phyloP scores from a whole-genome alignment of 2,888 invertebrate genomes.

The Julus scanicus region DNA sequence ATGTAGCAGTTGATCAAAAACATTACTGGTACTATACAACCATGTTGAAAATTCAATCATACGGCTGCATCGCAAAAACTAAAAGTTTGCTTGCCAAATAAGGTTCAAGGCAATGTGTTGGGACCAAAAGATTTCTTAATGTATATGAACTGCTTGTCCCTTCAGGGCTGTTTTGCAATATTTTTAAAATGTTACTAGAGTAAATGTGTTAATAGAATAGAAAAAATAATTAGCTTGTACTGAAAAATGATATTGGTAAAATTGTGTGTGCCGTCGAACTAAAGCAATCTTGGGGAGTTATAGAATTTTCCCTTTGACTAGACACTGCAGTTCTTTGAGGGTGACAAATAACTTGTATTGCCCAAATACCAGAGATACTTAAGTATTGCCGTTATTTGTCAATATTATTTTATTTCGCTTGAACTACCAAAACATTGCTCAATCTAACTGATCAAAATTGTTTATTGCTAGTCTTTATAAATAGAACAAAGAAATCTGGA shows the following conservation, averaged over 20 bases:
- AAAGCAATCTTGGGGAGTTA: not conserved
- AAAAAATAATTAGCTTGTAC: not conserved
- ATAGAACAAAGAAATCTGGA: not conserved
- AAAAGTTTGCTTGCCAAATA: not conserved
- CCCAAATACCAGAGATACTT: not conserved
- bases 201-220: not conserved
- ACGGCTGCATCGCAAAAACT: not conserved
- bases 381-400: not conserved
- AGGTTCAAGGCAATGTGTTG: slow-evolving; percentile 21
- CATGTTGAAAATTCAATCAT: not conserved
- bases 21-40: slow-evolving; percentile 18
- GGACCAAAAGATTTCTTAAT: slow-evolving; percentile 41
- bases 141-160: slow-evolving; percentile 29
- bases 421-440: slow-evolving; percentile 31
- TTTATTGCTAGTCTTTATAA: slow-evolving; percentile 2
- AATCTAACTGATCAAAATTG: slow-evolving; percentile 4
- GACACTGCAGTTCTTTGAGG: not conserved
- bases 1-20: not conserved
- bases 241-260: not conserved
- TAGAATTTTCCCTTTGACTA: not conserved
- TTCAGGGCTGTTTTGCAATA: slow-evolving; percentile 32
- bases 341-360: not conserved
- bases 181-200: not conserved
- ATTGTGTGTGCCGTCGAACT: not conserved
- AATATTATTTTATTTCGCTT: slow-evolving; percentile 21